These are phyloP conservation scores for Ophraella communa DNA, from an alignment of 2,888 invertebrate species.

Conservation along the genomic window DNA sequence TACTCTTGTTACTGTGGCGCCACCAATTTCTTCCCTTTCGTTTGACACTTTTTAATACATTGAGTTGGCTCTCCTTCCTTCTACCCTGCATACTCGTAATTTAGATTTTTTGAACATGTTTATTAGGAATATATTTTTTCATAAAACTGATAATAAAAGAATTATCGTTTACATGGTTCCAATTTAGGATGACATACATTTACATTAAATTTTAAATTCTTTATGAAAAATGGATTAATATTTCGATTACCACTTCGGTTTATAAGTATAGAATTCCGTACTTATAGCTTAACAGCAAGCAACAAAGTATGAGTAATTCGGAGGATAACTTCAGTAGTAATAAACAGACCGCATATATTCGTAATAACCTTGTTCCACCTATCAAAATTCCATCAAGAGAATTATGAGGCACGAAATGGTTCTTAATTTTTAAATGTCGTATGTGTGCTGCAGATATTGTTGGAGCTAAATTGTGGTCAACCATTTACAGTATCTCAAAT, in stretches of 20 bases:
- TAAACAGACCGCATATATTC: slow-evolving; percentile 22
- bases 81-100: too few relatives aligned
- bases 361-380: slow-evolving; percentile 21
- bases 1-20: too few relatives aligned
- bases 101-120: too few relatives aligned
- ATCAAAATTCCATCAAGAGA: slow-evolving; percentile 25
- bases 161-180: too few relatives aligned
- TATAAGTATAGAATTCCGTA: not conserved
- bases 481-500: slow-evolving; percentile 14
- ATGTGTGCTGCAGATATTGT: slow-evolving; percentile 21
- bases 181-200: too few relatives aligned
- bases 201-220: too few relatives aligned
- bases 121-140: too few relatives aligned
- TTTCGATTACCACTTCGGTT: not conserved
- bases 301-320: slow-evolving; percentile 23
- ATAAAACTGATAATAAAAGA: too few relatives aligned
- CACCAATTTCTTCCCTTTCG: too few relatives aligned
- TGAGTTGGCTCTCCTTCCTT: too few relatives aligned
- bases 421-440: slow-evolving; percentile 21
- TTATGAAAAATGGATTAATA: too few relatives aligned
- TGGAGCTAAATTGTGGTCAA: slow-evolving; percentile 15
- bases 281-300: slow-evolving; percentile 9
- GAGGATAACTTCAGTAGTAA: slow-evolving; percentile 10
- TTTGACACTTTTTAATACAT: too few relatives aligned
- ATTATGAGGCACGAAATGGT: slow-evolving; percentile 26